Evolutionary conservation across 1,140 invertebrate genomes (phyloP).

Genomic region (Papilio polytes): DNA sequence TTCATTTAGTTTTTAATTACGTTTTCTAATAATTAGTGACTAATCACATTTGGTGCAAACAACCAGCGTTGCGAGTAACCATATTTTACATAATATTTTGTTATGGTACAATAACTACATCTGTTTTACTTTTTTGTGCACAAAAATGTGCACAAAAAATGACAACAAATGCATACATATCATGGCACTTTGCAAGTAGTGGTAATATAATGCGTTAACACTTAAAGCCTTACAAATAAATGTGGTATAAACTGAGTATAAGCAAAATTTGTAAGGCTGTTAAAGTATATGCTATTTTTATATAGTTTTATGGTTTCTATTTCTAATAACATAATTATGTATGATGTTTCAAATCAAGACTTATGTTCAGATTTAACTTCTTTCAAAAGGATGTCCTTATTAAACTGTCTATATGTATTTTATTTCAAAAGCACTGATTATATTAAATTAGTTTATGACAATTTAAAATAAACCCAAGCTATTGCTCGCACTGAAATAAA

Average conservation of each 20-base stretch:
- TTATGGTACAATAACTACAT: neutral
- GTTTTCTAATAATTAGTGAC: neutral
- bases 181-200: neutral
- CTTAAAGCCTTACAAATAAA: too few relatives aligned
- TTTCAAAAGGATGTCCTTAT: too few relatives aligned
- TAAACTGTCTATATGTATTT: too few relatives aligned
- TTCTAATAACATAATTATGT: neutral
- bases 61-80: neutral
- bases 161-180: neutral
- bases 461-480: too few relatives aligned
- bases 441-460: too few relatives aligned
- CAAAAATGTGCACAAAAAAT: neutral
- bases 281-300: neutral
- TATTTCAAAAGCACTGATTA: too few relatives aligned
- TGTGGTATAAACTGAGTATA: too few relatives aligned
- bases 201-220: neutral
- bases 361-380: neutral
- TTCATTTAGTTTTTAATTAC: neutral
- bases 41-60: slow-evolving; percentile 1
- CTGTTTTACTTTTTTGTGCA: neutral
- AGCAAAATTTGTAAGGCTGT: too few relatives aligned
- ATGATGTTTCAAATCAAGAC: neutral
- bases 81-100: neutral
- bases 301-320: neutral
- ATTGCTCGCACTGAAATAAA: too few relatives aligned